phyloP scores from a whole-genome alignment of 2,888 invertebrate species.

The Rotaria magnacalcarata region DNA sequence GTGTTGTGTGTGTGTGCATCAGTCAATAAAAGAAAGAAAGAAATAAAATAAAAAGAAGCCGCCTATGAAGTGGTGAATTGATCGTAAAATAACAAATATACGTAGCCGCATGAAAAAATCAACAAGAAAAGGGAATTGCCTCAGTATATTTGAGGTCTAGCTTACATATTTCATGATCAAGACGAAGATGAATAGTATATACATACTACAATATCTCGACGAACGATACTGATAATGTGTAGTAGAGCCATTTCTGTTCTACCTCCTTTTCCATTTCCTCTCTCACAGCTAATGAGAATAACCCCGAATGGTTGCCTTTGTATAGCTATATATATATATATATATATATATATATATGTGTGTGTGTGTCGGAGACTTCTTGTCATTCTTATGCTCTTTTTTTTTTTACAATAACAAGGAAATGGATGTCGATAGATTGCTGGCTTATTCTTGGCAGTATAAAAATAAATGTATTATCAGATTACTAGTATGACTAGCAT shows the following conservation, averaged over 20 bases:
- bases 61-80: neutral
- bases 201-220: neutral
- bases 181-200: neutral
- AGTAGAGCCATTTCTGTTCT: neutral
- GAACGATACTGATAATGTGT: neutral
- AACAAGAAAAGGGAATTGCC: neutral
- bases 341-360: no score
- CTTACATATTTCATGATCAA: neutral
- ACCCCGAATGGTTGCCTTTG: neutral
- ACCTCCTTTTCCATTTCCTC: neutral
- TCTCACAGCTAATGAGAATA: neutral
- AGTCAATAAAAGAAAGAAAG: neutral
- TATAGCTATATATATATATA: neutral
- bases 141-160: neutral
- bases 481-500: neutral
- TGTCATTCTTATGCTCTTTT: neutral
- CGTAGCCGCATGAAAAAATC: neutral
- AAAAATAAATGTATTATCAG: neutral
- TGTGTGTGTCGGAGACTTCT: neutral
- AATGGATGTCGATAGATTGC: neutral
- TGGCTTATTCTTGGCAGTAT: neutral
- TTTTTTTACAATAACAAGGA: neutral
- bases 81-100: neutral
- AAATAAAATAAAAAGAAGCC: no score
- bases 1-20: neutral